Percentiles rank a stretch among this genome's conserved stretches.
phyloP scores from a whole-genome alignment of 2,113 vertebrate genomes.

The Paradoxurus hermaphroditus region DNA sequence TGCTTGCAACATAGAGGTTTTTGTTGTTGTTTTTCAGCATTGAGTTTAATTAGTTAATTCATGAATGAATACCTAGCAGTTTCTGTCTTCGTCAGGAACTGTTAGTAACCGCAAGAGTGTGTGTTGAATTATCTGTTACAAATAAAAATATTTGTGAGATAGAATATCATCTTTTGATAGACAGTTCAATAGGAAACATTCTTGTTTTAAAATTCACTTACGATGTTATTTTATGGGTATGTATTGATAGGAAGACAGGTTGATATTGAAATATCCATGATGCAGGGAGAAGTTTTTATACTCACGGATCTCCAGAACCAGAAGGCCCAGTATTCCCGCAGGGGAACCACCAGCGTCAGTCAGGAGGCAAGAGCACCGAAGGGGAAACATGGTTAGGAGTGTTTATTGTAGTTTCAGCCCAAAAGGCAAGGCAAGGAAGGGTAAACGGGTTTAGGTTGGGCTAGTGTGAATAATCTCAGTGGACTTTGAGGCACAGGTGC shows the following conservation, averaged over 20 bases:
- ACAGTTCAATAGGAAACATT: background rate
- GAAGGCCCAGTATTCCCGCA: background rate
- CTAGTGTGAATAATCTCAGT: background rate
- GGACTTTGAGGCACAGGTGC: background rate
- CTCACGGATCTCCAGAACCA: background rate
- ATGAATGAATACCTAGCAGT: background rate
- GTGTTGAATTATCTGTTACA: background rate
- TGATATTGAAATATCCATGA: background rate
- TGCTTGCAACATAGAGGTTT: background rate
- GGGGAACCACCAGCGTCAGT: background rate
- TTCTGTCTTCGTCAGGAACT: constrained; percentile 18
- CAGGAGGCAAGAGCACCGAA: background rate
- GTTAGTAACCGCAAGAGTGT: background rate
- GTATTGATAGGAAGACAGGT: background rate
- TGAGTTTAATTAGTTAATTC: background rate
- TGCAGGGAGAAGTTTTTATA: background rate
- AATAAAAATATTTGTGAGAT: background rate
- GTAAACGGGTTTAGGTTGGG: background rate
- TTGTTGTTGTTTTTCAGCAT: background rate
- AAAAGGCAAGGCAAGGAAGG: background rate
- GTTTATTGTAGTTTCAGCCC: background rate
- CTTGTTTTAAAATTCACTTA: background rate
- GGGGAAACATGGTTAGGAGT: background rate
- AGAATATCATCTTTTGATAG: background rate
- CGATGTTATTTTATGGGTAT: background rate